phyloP scores from a whole-genome alignment of 2,888 invertebrate genomes.

The Amblyjoppa proteus region DNA sequence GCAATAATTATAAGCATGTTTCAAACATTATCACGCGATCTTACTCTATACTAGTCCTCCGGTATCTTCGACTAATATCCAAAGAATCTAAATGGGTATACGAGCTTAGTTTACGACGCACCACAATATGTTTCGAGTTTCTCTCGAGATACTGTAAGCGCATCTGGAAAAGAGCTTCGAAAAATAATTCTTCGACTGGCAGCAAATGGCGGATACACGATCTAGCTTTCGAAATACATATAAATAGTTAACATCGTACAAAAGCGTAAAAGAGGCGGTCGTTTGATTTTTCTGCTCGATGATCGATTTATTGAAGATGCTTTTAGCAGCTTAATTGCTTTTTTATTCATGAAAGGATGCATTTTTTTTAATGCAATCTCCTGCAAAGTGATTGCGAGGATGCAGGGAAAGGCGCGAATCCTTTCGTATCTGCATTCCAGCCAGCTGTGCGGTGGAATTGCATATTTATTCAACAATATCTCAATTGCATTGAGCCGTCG shows the following conservation, averaged over 20 bases:
- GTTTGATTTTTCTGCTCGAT: background rate
- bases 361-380: background rate
- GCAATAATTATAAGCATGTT: constrained; percentile 75
- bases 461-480: constrained; percentile 23
- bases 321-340: background rate
- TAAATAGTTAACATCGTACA: background rate
- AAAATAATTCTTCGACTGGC: background rate
- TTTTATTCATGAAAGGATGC: background rate
- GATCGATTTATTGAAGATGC: background rate
- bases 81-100: constrained; percentile 19
- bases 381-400: background rate
- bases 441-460: constrained; percentile 18
- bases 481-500: constrained; percentile 21
- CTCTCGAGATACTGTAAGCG: background rate
- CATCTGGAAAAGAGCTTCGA: background rate
- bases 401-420: constrained; percentile 9
- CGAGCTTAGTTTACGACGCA: background rate
- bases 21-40: constrained; percentile 73
- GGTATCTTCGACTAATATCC: constrained; percentile 3
- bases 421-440: constrained; percentile 19
- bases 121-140: constrained; percentile 7
- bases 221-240: background rate
- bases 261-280: background rate
- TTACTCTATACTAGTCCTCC: constrained; percentile 21
- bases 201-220: background rate